Evolutionary conservation across 2,888 invertebrate species (phyloP).

Genomic region (Cephus runcator): DNA sequence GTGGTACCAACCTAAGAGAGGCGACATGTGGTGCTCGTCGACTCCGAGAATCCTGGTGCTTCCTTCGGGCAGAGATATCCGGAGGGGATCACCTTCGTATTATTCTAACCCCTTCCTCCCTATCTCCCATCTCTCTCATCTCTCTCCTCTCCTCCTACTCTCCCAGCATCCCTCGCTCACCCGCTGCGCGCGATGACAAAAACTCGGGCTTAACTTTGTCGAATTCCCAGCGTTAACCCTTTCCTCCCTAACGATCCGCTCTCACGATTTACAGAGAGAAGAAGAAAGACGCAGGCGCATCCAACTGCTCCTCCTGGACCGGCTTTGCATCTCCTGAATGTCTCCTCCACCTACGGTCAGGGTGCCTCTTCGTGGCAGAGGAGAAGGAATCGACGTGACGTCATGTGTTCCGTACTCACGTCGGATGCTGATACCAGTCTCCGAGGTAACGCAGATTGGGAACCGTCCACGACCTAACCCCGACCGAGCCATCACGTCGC

Average conservation of each 20-base stretch:
- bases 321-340: neutral
- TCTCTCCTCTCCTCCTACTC: neutral
- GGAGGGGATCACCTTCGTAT: neutral
- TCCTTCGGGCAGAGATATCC: neutral
- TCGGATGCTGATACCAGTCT: neutral
- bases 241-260: neutral
- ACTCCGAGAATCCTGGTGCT: neutral
- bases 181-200: conserved; percentile 22
- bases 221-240: conserved; percentile 18
- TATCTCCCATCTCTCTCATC: neutral
- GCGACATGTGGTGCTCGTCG: neutral
- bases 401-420: neutral
- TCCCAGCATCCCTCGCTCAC: conserved; percentile 4
- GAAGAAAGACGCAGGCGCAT: neutral
- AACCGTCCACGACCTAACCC: conserved; percentile 49
- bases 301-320: neutral
- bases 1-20: neutral
- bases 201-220: conserved; percentile 17
- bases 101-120: neutral
- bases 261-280: neutral
- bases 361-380: neutral
- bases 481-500: conserved; percentile 54
- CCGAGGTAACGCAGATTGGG: conserved; percentile 34
- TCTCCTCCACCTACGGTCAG: neutral
- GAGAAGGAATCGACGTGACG: neutral